Base-by-base conservation (phyloP, 1,140 invertebrate genomes). In the Brachionus angularis region DNA sequence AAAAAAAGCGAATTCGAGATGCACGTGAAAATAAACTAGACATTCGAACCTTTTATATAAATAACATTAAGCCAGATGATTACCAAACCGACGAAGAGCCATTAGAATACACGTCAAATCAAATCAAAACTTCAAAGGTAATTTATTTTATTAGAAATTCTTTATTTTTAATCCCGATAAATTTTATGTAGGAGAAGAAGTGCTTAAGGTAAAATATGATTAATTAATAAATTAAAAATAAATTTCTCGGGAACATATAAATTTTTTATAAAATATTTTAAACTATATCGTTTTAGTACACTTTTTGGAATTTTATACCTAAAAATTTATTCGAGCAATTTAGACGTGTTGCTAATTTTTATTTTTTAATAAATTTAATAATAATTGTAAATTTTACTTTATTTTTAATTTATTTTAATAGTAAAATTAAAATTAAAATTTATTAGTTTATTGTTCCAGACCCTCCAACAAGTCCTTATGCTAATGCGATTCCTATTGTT, bases 271-370 rank as follows among this genome's bases (percentile, higher is more conserved):
- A 16, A 16, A 18, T n/a, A 50, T 27, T n/a, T 58, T 33, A 21
- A n/a, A 16, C 14, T 47, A 18, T 50, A 0, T 98, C 94, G 77
- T 95, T 93, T 3, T 96, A 87, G 85, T 93, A 93, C 76, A 89
- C 88, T 12, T 14, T 88, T 61, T 86, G 88, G 79, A 90, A 86
- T 77, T 92, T 92, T 76, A 73, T 91, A 46, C 89, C 89, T 34
- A 89, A 89, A 79, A 93, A 91, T 83, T 77, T 93, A 33, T 86
- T 87, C 75, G 89, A 91, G 76, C 91, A 93, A 80, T 91, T 93
- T 78, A 84, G 88, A 2, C 84, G 90, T 71, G 82, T 91, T 33
- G 90, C 89, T 27, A 92, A 91, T 80, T 89, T 91, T 75, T 93
- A 91, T 77, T 93, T 92, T 75, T 82, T 91, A 0, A 81, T 87